Conservation (phyloP, 2,888 invertebrate genomes). For the Cryptus viduatorius region DNA sequence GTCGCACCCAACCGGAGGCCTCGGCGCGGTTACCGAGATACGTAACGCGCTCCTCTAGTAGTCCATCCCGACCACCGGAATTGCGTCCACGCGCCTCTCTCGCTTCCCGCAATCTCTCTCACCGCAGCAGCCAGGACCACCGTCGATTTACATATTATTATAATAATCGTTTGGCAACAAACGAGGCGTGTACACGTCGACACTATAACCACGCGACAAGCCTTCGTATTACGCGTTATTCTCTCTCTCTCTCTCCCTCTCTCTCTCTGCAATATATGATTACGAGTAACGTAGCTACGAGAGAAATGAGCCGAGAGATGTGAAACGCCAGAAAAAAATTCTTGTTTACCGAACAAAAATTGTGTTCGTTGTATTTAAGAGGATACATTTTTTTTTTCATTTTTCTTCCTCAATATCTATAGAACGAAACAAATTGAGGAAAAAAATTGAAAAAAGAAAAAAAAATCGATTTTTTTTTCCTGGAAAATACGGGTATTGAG, state of each 20-base stretch:
- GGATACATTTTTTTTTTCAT: too few species aligned
- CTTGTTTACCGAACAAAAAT: too few species aligned
- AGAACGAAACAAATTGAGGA: too few species aligned
- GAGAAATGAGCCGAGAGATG: too few species aligned
- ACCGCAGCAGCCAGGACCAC: slow-evolving; percentile 6
- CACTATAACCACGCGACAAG: background rate
- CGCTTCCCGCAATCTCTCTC: slow-evolving; percentile 19
- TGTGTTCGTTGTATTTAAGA: too few species aligned
- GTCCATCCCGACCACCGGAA: slow-evolving; percentile 34
- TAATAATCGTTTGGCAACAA: slow-evolving; percentile 8
- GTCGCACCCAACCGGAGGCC: slow-evolving; percentile 20
- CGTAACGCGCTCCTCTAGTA: background rate
- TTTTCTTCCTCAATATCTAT: too few species aligned
- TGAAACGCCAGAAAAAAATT: too few species aligned
- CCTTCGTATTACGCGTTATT: background rate
- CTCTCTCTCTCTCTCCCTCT: background rate
- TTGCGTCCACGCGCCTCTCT: slow-evolving; percentile 42
- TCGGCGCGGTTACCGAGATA: slow-evolving; percentile 14
- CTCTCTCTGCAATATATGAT: background rate
- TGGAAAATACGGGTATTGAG: too few species aligned
- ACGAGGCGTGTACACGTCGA: slow-evolving; percentile 3
- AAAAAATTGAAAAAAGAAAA: too few species aligned
- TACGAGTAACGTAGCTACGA: too few species aligned
- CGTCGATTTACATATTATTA: slow-evolving; percentile 45
- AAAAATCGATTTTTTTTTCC: too few species aligned